Base-by-base conservation (phyloP, 2,888 invertebrate genomes). In the Nomada hirtipes region DNA sequence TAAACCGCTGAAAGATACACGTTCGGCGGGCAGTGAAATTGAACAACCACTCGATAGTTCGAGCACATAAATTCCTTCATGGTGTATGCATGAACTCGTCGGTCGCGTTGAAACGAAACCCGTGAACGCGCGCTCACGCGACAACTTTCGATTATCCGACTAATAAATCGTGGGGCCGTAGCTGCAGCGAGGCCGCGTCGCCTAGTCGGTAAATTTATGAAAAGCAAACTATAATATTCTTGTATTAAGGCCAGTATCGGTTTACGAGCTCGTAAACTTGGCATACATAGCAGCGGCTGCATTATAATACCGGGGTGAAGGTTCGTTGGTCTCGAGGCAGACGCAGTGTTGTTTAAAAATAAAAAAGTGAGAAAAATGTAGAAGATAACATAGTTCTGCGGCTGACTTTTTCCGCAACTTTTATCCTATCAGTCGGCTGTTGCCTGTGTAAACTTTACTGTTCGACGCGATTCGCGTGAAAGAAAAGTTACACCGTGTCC, bases 161-260 rank as follows among this genome's bases (percentile, higher is more conserved):
- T 67, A 64, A 80, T 74, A 73, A 79, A 84, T 84, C 76, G 82
- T 47, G 68, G 68, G 82, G 63, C 57, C 79, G 61, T 23, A 23
- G 67, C 50, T 64, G 77, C 76, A 73, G 67, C 74, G 75, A 18
- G 44, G 71, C 73, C 64, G 76, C 69, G 60, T 82, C 69, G 52
- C 18, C 61, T 64, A 83, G 20, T 9, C 53, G 63, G 47, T 78
- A 90, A 91, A 91, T 91, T 91, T 91, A 91, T 91, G 90, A 91
- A 91, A 91, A 89, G 86, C 89, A 82, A 90, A 90, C 89, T 91
- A 89, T 90, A 91, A 91, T 89, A 89, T 91, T 90, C 90, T 91
- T 90, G 90, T 91, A 91, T 91, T 89, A 90, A 90, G 89, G 90
- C 89, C 89, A 89, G 88, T 91, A 91, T 89, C 89, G 85, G 88